Evolutionary conservation across 2,888 invertebrate genomes (phyloP), one percentile per base, ranked within the genome.

Genomic region (Yponomeuta evonymella): DNA sequence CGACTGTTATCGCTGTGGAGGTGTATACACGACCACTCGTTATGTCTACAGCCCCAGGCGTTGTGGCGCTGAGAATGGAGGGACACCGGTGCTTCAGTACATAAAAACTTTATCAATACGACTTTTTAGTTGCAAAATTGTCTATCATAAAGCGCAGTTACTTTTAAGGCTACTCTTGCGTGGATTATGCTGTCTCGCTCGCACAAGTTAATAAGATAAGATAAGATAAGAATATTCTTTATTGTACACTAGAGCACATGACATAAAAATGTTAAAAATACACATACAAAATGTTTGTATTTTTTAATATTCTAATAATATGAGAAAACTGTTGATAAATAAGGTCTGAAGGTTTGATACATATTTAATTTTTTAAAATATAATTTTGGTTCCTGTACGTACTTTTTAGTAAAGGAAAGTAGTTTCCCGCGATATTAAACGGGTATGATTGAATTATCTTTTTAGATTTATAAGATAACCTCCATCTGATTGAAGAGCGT

Each of bases 391-490:
- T 23, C 23, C 1, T 23, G 23, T 23, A 23, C 23, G 23, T 23
- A 23, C 23, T 23, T 23, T 23, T 23, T 23, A 23, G 23, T 23
- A 23, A 23, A 23, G 23, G 23, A 23, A 23, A 23, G 23, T 23
- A 23, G 23, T 23, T 23, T 23, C 23, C 23, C 15, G 51, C 5
- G 51, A 58, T 58, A 58, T 4, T 2, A 12, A 12, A 58, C 51
- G 43, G 43, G 15, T 67, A 33, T 43, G 12, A 67, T n/a, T 36
- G 67, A 67, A 67, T 67, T 6, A 33, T 51, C n/a, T 62, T 62
- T 33, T 36, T 58, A 69, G 51, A 69, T 62, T 69, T 62, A 69
- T 69, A 69, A 69, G 62, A 69, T 62, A 3, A n/a, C n/a, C 11
- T n/a, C 33, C n/a, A 48, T 23, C 23, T 30, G 68, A 68, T 51